Evolutionary conservation across 2,888 invertebrate species (phyloP).

Genomic region (Macrophya alboannulata): DNA sequence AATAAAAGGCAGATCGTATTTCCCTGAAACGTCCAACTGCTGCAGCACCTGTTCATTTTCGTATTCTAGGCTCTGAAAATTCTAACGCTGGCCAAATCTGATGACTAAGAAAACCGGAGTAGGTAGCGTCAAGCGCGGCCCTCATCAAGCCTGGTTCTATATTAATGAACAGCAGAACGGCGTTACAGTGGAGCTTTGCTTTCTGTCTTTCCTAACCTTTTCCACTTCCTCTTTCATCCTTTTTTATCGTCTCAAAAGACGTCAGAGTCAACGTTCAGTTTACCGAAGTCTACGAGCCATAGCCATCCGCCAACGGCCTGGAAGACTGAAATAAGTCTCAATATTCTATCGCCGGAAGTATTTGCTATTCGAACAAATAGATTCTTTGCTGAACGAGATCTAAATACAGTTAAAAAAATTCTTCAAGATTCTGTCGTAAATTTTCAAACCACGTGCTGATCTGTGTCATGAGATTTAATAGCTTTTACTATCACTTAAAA

Average conservation of each 20-base stretch:
- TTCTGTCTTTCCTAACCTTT: slow-evolving; percentile 52
- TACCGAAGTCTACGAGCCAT: slow-evolving; percentile 24
- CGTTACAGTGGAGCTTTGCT: slow-evolving; percentile 47
- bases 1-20: slow-evolving; percentile 40
- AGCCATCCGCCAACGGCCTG: slow-evolving; percentile 12
- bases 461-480: background rate
- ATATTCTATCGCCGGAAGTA: background rate
- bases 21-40: slow-evolving; percentile 27
- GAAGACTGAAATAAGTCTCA: background rate
- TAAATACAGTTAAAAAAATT: too few species aligned
- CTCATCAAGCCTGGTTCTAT: slow-evolving; percentile 73
- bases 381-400: background rate
- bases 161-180: slow-evolving; percentile 72
- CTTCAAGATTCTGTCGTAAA: background rate
- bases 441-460: background rate
- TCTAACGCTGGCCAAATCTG: slow-evolving; percentile 51
- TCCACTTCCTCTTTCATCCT: slow-evolving; percentile 54
- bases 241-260: slow-evolving; percentile 39
- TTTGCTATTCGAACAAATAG: too few species aligned
- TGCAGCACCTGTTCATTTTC: slow-evolving; percentile 52
- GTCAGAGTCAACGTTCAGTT: slow-evolving; percentile 16
- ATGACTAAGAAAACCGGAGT: slow-evolving; percentile 49
- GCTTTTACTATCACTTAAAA: background rate
- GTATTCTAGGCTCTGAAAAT: slow-evolving; percentile 42
- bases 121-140: slow-evolving; percentile 33